Evolutionary conservation across 2,888 invertebrate genomes (phyloP).

Genomic region (Drosophila phalerata): DNA sequence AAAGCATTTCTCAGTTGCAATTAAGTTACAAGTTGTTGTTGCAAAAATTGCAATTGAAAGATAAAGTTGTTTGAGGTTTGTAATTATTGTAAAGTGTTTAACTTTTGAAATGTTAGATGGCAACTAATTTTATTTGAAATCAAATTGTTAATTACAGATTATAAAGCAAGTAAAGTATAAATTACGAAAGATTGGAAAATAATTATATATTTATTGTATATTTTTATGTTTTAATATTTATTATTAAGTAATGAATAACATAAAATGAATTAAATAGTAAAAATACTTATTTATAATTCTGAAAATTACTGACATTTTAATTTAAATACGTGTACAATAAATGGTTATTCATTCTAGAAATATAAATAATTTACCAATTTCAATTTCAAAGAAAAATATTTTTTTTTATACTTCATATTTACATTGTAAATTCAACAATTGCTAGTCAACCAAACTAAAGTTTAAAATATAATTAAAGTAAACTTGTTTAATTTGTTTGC

Average conservation of each 20-base stretch:
- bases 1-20: constrained; percentile 29
- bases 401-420: too few species aligned
- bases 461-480: too few species aligned
- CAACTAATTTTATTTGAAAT: neutral
- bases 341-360: neutral
- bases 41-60: neutral
- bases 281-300: too few species aligned
- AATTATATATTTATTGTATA: neutral
- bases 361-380: too few species aligned
- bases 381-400: too few species aligned
- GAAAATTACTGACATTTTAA: too few species aligned
- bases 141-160: neutral
- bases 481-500: too few species aligned
- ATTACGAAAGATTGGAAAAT: neutral
- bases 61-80: constrained; percentile 10
- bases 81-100: neutral
- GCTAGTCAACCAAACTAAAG: neutral
- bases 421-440: too few species aligned
- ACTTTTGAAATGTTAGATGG: neutral
- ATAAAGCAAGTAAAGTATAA: neutral
- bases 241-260: too few species aligned
- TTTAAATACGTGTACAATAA: neutral
- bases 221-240: too few species aligned
- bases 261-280: too few species aligned
- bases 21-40: constrained; percentile 5